Base-by-base conservation (phyloP, 2,113 vertebrate genomes). In the Rana temporaria region DNA sequence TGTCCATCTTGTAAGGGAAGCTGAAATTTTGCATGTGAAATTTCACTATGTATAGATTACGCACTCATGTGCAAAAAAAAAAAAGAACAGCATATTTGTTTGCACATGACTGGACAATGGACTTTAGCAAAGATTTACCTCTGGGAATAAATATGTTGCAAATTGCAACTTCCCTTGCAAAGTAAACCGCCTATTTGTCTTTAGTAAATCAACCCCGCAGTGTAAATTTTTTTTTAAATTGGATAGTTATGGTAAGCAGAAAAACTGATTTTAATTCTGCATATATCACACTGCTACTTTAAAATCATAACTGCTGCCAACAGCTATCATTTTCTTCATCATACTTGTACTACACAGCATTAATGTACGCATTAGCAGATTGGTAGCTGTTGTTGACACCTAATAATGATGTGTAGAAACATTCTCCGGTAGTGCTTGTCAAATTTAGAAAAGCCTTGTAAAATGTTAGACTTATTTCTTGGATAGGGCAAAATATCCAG, bases 221-320 rank as follows among this genome's bases (percentile, higher is more conserved):
- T 38, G 34, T 38, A 89, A 71, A 84, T 88, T 84, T 89, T 48
- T 89, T 84, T 53, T 84, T 70, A 55, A 38, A 87, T 34, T 87
- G 85, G 88, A 85, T 42, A 85, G 19, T 86, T 63, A 65, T 52
- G 0, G 0, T 85, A 87, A 42, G n/a, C 5, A 48, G 72, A 62
- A 30, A 42, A 24, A 20, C 4, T 62, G 73, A 85, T 85, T 5
- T 7, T 53, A 24, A 22, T 38, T 34, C 18, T 48, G 42, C 42
- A 4, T 66, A 34, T 66, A 16, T 67, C 26, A 3, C n/a, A 38
- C 18, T 38, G 17, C 34, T 68, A 18, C n/a, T 67, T n/a, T n/a
- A 24, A 70, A 53, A 52, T 53, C n/a, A 20, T 16, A 16, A 24
- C 14, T 22, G 42, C 5, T 22, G 42, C 6, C 19, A 20, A 32